These are phyloP conservation scores for Pedionomus torquatus DNA, from an alignment of 2,113 vertebrate genomes.

Conservation along the genomic window DNA sequence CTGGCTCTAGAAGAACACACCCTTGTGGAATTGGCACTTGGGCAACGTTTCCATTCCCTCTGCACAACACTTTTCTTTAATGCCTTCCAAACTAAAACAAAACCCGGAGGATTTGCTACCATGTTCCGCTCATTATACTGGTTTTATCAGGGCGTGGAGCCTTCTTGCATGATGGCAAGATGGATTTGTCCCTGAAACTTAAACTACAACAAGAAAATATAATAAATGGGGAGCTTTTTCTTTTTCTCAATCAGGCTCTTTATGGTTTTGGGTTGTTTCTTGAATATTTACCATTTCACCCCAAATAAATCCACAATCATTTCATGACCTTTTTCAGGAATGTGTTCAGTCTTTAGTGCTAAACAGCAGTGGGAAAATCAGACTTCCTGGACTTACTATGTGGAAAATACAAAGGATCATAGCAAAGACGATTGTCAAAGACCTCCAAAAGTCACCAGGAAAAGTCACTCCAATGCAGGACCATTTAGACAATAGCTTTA, in stretches of 20 bases:
- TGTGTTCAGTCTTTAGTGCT: background rate
- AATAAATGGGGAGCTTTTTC: background rate
- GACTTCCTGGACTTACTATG: background rate
- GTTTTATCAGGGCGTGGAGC: conserved; percentile 38
- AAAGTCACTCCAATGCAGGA: background rate
- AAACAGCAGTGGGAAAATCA: background rate
- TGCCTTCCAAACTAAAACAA: conserved; percentile 54
- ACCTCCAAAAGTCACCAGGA: background rate
- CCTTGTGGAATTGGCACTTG: conserved; percentile 50
- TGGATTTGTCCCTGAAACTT: conserved; percentile 23
- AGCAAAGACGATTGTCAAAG: background rate
- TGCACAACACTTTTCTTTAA: conserved; percentile 33
- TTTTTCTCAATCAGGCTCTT: background rate
- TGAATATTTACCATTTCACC: background rate
- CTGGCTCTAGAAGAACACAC: conserved; percentile 52
- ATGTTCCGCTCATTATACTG: conserved; percentile 30
- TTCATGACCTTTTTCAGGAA: background rate
- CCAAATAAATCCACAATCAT: background rate
- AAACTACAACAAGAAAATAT: background rate
- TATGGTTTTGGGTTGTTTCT: conserved; percentile 1
- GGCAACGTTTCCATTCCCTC: conserved; percentile 50
- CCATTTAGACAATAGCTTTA: background rate
- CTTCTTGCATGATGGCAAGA: background rate
- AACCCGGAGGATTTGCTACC: conserved; percentile 30
- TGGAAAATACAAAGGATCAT: conserved; percentile 20